phyloP scores from a whole-genome alignment of 2,888 invertebrate genomes.

The Chloroclystis v-ata region DNA sequence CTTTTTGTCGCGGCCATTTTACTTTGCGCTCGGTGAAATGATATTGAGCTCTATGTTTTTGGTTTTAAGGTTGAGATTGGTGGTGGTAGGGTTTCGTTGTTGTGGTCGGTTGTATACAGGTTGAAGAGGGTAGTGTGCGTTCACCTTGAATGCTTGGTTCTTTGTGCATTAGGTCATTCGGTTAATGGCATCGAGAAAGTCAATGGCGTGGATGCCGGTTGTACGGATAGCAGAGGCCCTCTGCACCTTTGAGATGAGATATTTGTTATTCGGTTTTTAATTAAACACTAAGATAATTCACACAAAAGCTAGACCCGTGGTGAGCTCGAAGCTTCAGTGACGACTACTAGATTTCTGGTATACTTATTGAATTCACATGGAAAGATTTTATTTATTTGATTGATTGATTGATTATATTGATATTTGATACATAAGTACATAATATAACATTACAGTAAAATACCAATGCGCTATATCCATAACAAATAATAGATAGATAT shows the following conservation, averaged over 20 bases:
- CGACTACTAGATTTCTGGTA: too few relatives aligned
- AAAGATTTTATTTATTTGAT: too few relatives aligned
- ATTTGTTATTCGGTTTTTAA: too few relatives aligned
- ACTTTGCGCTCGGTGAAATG: conserved; percentile 6
- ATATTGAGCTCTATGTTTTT: conserved; percentile 15
- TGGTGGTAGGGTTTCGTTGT: conserved; percentile 24
- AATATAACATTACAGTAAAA: too few relatives aligned
- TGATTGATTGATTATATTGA: too few relatives aligned
- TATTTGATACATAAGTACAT: too few relatives aligned
- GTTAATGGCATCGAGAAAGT: conserved; percentile 77
- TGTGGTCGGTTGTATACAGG: conserved; percentile 51
- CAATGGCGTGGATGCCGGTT: conserved; percentile 70
- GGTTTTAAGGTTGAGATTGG: conserved; percentile 27
- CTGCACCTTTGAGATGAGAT: too few relatives aligned
- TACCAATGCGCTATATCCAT: too few relatives aligned
- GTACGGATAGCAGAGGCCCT: conserved; percentile 62
- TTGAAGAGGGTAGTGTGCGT: conserved; percentile 59
- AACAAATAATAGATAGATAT: too few relatives aligned
- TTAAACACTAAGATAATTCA: too few relatives aligned
- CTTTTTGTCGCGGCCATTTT: conserved; percentile 60
- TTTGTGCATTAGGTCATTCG: conserved; percentile 80
- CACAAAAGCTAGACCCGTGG: background rate
- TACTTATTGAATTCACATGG: too few relatives aligned
- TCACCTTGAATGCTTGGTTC: conserved; percentile 77
- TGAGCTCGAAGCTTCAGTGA: too few relatives aligned